Base-by-base conservation (phyloP, 2,113 vertebrate species). In the Mormoops blainvillei region DNA sequence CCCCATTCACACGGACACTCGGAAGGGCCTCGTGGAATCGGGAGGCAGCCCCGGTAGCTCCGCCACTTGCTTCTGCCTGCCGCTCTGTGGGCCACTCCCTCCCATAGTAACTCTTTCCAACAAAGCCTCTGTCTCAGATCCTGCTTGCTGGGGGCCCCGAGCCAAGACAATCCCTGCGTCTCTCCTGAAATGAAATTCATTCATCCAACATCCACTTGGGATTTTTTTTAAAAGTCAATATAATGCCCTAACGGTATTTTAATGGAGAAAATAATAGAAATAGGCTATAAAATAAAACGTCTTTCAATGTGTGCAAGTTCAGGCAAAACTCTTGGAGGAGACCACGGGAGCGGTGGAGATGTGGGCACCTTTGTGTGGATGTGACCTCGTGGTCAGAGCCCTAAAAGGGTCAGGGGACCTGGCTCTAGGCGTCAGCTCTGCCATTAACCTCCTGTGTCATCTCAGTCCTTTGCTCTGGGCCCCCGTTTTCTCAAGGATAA, bases 201-300 rank as follows among this genome's bases (percentile, higher is more conserved):
- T 48, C 15, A n/a, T 31, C 38, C 41, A 43, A 14, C 38, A 50
- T 68, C 31, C 14, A 15, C 38, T 45, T 0, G 2, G 24, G 22
- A 19, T 56, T 97, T 43, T 77, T 12, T 78, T 19, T 1, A 24
- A 65, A 73, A 88, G 45, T 94, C 88, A 78, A 41, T 70, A 22
- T n/a, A 68, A 36, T 84, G 22, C 2, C 38, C 61, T 78, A 78
- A 78, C 48, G 52, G 36, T 67, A 68, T 85, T 89, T 95, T 70
- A 92, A 81, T 45, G 36, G 85, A 20, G 52, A 94, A 94, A 81
- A 87, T 50, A 58, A 87, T 84, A 89, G 20, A 6, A 86, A 20
- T 11, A 15, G 31, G n/a, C 45, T 86, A 38, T 77, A 63, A 58
- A 89, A 84, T 50, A 87, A 85, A 82, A 36, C 13, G 2, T 13